Percentiles rank a stretch among this genome's conserved stretches.
Evolutionary conservation across 37 sponge, comb jelly and placozoan genomes (phyloP).

Genomic region (Ephydatia muelleri): DNA sequence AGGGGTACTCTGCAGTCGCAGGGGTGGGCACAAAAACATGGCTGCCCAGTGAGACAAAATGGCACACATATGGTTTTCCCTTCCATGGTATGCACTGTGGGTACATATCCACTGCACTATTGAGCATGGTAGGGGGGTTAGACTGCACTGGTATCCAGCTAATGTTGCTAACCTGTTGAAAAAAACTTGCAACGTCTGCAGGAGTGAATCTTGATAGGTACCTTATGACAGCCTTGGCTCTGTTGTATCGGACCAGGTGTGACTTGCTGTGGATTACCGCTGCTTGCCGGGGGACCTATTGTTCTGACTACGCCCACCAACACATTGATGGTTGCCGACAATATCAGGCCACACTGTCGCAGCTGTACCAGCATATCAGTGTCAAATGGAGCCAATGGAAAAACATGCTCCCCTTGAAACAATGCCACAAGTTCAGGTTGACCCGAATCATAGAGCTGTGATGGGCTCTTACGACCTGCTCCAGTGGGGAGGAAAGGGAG

Average conservation of each 20-base stretch:
- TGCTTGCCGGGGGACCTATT: neutral
- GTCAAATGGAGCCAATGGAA: slow-evolving; percentile 37
- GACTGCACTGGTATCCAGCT: slow-evolving; percentile 29
- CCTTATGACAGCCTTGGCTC: slow-evolving; percentile 34
- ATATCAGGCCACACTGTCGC: slow-evolving; percentile 8
- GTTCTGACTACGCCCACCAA: neutral
- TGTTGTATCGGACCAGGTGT: neutral
- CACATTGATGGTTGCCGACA: neutral
- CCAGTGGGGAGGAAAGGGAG: neutral
- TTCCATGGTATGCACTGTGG: slow-evolving; percentile 34
- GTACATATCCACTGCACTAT: too few species aligned
- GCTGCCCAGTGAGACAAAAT: slow-evolving; percentile 1
- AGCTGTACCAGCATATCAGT: neutral
- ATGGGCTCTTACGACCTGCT: neutral
- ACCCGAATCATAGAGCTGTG: slow-evolving; percentile 20
- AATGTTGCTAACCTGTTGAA: too few species aligned
- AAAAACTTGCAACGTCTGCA: too few species aligned
- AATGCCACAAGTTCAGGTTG: neutral
- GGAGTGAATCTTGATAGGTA: too few species aligned
- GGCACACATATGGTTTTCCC: neutral
- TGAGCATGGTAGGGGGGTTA: too few species aligned
- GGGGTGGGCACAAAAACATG: neutral
- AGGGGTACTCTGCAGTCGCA: neutral
- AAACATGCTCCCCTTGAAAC: slow-evolving; percentile 21
- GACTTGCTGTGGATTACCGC: slow-evolving; percentile 6